Conservation (phyloP, 2,113 vertebrate species). For the Xiphophorus couchianus region DNA sequence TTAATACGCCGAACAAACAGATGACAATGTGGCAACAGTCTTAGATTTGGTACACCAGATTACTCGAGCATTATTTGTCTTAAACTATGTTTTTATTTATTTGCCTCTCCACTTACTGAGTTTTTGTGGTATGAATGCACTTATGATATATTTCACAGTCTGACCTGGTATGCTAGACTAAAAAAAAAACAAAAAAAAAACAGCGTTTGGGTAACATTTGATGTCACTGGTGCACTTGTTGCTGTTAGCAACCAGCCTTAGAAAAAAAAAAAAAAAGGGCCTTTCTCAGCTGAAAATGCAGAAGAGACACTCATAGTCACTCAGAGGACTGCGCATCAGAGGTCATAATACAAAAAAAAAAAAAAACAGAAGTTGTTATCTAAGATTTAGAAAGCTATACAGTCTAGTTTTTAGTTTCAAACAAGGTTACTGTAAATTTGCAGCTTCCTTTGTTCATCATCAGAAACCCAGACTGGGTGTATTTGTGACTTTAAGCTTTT, state of each 20-base stretch:
- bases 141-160: background rate
- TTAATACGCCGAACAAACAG: background rate
- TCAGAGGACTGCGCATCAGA: background rate
- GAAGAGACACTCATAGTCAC: conserved; percentile 31
- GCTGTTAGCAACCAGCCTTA: background rate
- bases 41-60: background rate
- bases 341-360: background rate
- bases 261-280: no score
- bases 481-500: background rate
- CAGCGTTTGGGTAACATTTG: background rate
- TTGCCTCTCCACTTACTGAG: background rate
- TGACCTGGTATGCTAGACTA: background rate
- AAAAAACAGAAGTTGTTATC: conserved; percentile 19
- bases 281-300: conserved; percentile 22
- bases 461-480: background rate
- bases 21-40: background rate
- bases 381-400: background rate
- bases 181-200: background rate
- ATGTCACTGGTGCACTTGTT: background rate
- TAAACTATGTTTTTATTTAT: background rate
- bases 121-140: background rate
- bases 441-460: background rate
- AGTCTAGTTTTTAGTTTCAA: background rate
- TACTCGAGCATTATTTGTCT: no score
- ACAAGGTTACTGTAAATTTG: background rate